Evolutionary conservation across 53 echinoderm and acorn worm genomes (phyloP).

Genomic region (Apostichopus leukothele): DNA sequence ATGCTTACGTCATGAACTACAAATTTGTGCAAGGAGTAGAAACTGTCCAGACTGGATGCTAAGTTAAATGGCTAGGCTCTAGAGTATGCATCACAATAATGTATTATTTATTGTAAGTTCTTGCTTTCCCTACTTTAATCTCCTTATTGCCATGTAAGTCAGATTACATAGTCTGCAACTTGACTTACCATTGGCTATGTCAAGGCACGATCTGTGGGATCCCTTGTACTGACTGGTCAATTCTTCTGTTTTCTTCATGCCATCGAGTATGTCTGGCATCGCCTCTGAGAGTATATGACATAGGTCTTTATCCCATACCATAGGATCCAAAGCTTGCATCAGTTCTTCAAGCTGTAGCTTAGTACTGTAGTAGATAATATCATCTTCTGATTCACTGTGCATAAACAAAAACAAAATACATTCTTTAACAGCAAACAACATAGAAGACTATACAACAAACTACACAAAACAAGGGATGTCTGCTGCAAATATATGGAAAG

Average conservation of each 20-base stretch:
- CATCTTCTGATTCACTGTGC: constrained; percentile 67
- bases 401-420: not conserved
- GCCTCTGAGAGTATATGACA: constrained; percentile 72
- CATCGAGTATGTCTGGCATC: constrained; percentile 78
- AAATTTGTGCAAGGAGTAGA: no score
- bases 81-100: no score
- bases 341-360: constrained; percentile 87
- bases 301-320: constrained; percentile 86
- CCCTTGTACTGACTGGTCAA: constrained; percentile 88
- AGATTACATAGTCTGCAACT: not conserved
- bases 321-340: constrained; percentile 72
- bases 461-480: no score
- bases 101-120: no score
- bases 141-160: not conserved
- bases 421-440: no score
- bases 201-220: constrained; percentile 71
- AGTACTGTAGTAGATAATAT: constrained; percentile 82
- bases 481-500: no score
- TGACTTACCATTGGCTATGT: constrained; percentile 68
- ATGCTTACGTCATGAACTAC: no score
- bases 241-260: constrained; percentile 86
- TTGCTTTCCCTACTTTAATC: no score
- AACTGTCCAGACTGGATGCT: no score
- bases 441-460: no score
- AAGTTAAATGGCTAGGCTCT: no score